Conservation (phyloP, 1,140 invertebrate species). For the Chrysoperla carnea region DNA sequence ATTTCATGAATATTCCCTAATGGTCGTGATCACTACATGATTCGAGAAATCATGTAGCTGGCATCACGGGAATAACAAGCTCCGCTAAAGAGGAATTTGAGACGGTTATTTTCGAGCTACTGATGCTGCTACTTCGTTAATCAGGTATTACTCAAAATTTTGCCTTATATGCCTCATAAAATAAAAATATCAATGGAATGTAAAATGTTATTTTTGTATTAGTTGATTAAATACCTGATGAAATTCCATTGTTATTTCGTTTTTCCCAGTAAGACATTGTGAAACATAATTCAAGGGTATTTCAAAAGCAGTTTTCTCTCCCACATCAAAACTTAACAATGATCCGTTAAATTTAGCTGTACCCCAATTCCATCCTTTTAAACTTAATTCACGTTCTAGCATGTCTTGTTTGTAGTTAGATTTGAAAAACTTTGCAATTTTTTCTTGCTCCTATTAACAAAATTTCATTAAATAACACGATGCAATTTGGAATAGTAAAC, state of each 20-base stretch:
- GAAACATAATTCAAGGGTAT: constrained; percentile 92
- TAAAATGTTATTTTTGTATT: neutral
- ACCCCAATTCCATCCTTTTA: constrained; percentile 99
- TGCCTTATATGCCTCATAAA: neutral
- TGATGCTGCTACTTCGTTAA: neutral
- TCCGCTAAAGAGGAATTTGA: too few species aligned
- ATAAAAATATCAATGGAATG: too few species aligned
- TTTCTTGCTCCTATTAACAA: constrained; percentile 48
- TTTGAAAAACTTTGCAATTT: constrained; percentile 72
- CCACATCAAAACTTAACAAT: constrained; percentile 82
- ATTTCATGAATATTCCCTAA: too few species aligned
- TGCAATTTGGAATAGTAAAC: neutral
- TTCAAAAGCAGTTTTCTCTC: constrained; percentile 83
- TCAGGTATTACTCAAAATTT: neutral
- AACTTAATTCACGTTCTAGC: constrained; percentile 78
- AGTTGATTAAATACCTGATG: constrained; percentile 50
- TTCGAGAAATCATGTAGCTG: too few species aligned
- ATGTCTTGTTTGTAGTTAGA: constrained; percentile 69
- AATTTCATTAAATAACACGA: neutral
- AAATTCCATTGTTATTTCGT: constrained; percentile 97
- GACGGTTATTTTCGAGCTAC: too few species aligned
- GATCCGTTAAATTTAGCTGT: constrained; percentile 87
- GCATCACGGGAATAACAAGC: too few species aligned
- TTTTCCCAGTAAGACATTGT: constrained; percentile 92
- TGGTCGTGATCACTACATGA: too few species aligned